phyloP scores from a whole-genome alignment of 2,797 vertebrate genomes.

The Gallinago nigripennis region DNA sequence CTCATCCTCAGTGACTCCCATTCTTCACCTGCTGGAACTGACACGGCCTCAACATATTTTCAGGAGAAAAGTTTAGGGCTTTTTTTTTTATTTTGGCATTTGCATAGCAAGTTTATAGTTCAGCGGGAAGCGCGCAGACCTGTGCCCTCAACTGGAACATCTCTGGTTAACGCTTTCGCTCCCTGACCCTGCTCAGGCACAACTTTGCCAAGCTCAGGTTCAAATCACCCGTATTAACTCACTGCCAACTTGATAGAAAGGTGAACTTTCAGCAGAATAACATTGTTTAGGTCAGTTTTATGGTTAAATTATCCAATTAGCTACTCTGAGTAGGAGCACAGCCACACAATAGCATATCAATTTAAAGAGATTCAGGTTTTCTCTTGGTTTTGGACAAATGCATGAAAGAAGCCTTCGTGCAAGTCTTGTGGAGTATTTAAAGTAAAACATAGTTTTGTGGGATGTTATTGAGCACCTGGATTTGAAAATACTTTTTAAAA shows the following conservation, averaged over 20 bases:
- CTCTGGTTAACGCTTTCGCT: constrained; percentile 25
- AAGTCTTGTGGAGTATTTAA: neutral
- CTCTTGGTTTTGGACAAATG: neutral
- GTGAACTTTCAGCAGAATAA: constrained; percentile 10
- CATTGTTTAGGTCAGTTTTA: neutral
- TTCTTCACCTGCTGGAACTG: constrained; percentile 19
- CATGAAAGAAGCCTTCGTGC: neutral
- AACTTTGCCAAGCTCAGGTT: constrained; percentile 11
- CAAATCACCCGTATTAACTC: constrained; percentile 8
- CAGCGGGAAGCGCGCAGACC: neutral
- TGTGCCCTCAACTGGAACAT: constrained; percentile 31
- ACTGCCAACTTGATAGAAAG: constrained; percentile 29
- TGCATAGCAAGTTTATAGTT: constrained; percentile 42
- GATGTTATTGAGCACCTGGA: neutral
- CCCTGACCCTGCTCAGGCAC: neutral
- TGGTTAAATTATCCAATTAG: constrained; percentile 39
- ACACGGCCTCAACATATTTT: constrained; percentile 19
- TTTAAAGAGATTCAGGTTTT: neutral
- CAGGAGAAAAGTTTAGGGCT: neutral
- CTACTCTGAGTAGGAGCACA: neutral
- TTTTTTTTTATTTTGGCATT: constrained; percentile 33
- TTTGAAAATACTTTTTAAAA: neutral
- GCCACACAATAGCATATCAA: neutral
- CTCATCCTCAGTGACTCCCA: constrained; percentile 31
- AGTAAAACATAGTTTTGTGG: neutral